These are phyloP conservation scores for Siniperca scherzeri DNA, from an alignment of 2,797 vertebrate species.

Conservation along the genomic window DNA sequence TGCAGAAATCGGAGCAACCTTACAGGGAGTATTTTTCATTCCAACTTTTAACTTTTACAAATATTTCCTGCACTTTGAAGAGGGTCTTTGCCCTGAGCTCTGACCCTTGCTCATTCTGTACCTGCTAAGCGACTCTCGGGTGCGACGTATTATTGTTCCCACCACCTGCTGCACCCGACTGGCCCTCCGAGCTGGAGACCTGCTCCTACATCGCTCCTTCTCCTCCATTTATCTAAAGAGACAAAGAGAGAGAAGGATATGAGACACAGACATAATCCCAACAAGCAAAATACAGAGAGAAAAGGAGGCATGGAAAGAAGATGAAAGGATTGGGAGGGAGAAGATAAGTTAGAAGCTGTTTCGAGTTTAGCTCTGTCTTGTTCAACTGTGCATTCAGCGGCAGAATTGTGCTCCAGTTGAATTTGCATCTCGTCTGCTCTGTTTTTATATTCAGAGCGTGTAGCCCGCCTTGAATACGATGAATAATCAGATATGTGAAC, in stretches of 20 bases:
- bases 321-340: slow-evolving; percentile 41
- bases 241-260: slow-evolving; percentile 32
- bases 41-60: background rate
- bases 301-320: slow-evolving; percentile 17
- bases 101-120: slow-evolving; percentile 63
- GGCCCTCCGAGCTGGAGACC: slow-evolving; percentile 91
- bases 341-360: slow-evolving; percentile 34
- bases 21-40: background rate
- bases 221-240: slow-evolving; percentile 87
- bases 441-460: slow-evolving; percentile 64
- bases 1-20: background rate
- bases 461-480: slow-evolving; percentile 57
- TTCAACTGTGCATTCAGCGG: slow-evolving; percentile 21
- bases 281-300: slow-evolving; percentile 4
- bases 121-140: slow-evolving; percentile 92
- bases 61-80: background rate
- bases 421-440: slow-evolving; percentile 52
- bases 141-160: slow-evolving; percentile 95
- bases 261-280: slow-evolving; percentile 13
- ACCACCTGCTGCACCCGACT: slow-evolving; percentile 97
- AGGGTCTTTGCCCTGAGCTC: background rate
- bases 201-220: slow-evolving; percentile 91
- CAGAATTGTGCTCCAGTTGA: slow-evolving; percentile 21
- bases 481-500: slow-evolving; percentile 70
- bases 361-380: slow-evolving; percentile 28